Evolutionary conservation across 2,797 vertebrate genomes (phyloP), one percentile per base, ranked within the genome.

Genomic region (Leontopithecus rosalia): DNA sequence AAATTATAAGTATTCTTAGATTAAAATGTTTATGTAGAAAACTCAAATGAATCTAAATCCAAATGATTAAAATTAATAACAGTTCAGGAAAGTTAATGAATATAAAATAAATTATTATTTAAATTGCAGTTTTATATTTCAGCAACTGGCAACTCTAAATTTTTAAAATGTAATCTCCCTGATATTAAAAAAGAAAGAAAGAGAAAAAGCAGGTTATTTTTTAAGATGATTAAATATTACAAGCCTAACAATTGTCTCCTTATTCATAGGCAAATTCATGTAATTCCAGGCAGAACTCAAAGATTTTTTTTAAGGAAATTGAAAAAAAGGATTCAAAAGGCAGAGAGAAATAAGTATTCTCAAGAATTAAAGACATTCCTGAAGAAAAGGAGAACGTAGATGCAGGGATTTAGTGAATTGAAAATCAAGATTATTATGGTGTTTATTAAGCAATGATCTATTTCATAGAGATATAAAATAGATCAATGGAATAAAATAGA

Each of bases 61-160:
- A 83, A 91, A 91, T 84, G 64, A 87, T 70, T 87, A 93, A 77
- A 72, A 55, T 72, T 43, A 93, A 55, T 79, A 15, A 85, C n/a
- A 58, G 19, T 90, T 70, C 14, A 61, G 13, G 61, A 5, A 58
- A 72, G 24, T 50, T 91, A 39, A 57, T 81, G 20, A 90, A 57
- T 36, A 57, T 48, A 77, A 79, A 73, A 57, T 48, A 77, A 79
- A 73, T 58, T 70, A 79, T 50, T 82, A 48, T 92, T 87, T n/a
- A 84, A 93, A 91, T 46, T 55, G 39, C 28, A 30, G 9, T 15
- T 88, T 92, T 41, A 14, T 26, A 26, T 41, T 73, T 39, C 14
- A 79, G 7, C 28, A 82, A 36, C 67, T 58, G 7, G 73, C 15
- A 85, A 80, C 19, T 80, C 61, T 80, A 77, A 92, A 86, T 80